Conservation (phyloP, 2,113 vertebrate genomes). For the Anhinga rufa region DNA sequence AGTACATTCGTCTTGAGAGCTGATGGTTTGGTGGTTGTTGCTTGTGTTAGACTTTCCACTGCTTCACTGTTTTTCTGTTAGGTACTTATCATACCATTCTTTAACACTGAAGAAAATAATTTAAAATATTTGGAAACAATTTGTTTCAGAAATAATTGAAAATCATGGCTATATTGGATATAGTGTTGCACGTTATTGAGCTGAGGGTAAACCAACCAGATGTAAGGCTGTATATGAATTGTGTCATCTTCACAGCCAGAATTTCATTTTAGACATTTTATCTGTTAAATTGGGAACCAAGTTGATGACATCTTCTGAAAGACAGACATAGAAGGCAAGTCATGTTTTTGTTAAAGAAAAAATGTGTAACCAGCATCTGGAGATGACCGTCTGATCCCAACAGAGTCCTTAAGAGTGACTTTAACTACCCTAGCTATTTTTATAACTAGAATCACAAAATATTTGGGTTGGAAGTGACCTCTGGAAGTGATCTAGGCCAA, state of each 20-base stretch:
- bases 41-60: background rate
- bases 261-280: background rate
- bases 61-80: background rate
- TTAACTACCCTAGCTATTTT: background rate
- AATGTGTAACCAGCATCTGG: background rate
- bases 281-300: background rate
- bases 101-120: background rate
- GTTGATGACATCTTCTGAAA: background rate
- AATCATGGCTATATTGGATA: background rate
- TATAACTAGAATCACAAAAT: background rate
- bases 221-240: accelerated
- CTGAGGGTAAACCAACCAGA: background rate
- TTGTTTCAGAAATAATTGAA: background rate
- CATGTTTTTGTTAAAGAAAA: background rate
- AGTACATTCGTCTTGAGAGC: background rate
- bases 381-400: background rate
- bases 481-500: background rate
- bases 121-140: background rate
- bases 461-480: background rate
- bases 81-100: background rate
- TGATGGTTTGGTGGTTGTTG: background rate
- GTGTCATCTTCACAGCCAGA: background rate
- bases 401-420: background rate
- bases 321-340: background rate
- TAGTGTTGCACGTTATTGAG: background rate